Evolutionary conservation across 2,113 vertebrate genomes (phyloP).

Genomic region (Anthoscopus minutus): DNA sequence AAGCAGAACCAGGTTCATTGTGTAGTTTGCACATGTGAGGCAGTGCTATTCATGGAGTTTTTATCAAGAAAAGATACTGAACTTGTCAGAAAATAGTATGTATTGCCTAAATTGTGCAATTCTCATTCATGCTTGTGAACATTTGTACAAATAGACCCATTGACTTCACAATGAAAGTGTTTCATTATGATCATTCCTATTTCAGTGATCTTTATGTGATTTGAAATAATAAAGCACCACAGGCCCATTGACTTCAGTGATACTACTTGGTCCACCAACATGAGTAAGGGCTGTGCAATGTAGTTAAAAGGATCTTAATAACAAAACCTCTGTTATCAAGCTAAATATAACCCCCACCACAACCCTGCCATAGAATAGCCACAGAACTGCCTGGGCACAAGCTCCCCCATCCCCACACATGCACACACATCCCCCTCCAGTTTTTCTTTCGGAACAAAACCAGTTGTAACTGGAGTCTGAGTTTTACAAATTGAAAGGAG

Average conservation of each 20-base stretch:
- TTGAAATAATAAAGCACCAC: constrained; percentile 40
- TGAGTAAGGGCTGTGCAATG: constrained; percentile 31
- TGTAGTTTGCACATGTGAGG: constrained; percentile 13
- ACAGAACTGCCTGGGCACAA: neutral
- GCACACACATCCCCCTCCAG: neutral
- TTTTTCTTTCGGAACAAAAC: constrained; percentile 50
- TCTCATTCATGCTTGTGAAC: constrained; percentile 41
- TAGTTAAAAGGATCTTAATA: constrained; percentile 16
- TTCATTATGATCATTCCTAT: constrained; percentile 18
- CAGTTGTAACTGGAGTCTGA: constrained; percentile 51
- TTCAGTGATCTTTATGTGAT: constrained; percentile 45
- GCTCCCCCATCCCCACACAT: neutral
- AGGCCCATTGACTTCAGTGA: constrained; percentile 28
- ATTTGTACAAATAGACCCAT: constrained; percentile 35
- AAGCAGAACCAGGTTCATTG: constrained; percentile 31
- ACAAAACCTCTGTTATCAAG: constrained; percentile 35
- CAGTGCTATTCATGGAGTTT: constrained; percentile 22
- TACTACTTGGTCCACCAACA: constrained; percentile 9
- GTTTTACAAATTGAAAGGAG: constrained; percentile 49
- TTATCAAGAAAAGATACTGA: constrained; percentile 12
- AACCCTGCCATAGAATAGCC: neutral
- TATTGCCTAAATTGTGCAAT: neutral
- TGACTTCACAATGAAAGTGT: constrained; percentile 35
- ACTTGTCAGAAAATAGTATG: constrained; percentile 24
- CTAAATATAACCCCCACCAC: constrained; percentile 1